Evolutionary conservation across 1,140 invertebrate genomes (phyloP).

Genomic region (Calycopis cecrops): DNA sequence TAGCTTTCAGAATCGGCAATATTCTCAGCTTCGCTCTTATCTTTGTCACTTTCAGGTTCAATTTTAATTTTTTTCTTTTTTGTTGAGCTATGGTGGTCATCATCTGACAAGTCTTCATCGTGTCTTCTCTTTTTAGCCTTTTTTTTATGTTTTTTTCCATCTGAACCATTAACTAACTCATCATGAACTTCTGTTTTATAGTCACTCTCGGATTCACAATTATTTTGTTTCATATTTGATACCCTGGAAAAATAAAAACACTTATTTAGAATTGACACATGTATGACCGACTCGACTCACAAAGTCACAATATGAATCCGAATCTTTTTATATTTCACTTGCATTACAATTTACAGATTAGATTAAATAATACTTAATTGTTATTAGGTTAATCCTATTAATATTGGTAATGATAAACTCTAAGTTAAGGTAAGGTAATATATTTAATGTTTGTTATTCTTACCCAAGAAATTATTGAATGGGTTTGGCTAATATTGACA

Average conservation of each 20-base stretch:
- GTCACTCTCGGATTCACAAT: slow-evolving; percentile 2
- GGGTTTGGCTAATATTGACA: too few relatives aligned
- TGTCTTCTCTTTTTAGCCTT: slow-evolving; percentile 34
- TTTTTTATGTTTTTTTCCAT: slow-evolving; percentile 18
- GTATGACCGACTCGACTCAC: neutral
- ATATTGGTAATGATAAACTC: too few relatives aligned
- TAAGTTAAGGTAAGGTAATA: too few relatives aligned
- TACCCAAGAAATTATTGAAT: too few relatives aligned
- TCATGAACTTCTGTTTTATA: slow-evolving; percentile 8
- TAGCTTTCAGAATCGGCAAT: slow-evolving; percentile 17
- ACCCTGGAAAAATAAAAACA: neutral
- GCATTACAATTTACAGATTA: too few relatives aligned
- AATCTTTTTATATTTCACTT: too few relatives aligned
- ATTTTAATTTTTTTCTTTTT: slow-evolving; percentile 33
- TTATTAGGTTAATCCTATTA: too few relatives aligned
- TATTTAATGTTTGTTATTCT: too few relatives aligned
- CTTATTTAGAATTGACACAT: neutral
- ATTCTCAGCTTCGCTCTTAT: slow-evolving; percentile 4
- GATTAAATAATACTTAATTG: too few relatives aligned
- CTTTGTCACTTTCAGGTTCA: slow-evolving; percentile 37
- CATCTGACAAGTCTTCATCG: slow-evolving; percentile 10
- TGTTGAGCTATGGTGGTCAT: slow-evolving; percentile 18
- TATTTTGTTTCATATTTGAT: slow-evolving; percentile 1
- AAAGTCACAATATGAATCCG: too few relatives aligned
- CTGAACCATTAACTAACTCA: neutral